A percentile compares a stretch with the other conserved stretches of the same genome.
Evolutionary conservation across 2,113 vertebrate species (phyloP).

Genomic region (Redunca redunca): DNA sequence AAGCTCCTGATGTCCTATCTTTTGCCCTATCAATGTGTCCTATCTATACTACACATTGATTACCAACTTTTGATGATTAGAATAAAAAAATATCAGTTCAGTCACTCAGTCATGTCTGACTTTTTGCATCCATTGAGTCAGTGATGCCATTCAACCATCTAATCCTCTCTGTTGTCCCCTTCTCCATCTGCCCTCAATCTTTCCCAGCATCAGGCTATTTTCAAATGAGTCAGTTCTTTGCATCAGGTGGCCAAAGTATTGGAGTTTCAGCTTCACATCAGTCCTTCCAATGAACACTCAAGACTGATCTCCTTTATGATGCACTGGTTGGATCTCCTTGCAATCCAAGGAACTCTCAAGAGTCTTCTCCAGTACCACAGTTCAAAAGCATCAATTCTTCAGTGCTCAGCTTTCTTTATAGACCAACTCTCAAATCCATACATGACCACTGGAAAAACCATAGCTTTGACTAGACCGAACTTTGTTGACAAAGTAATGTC

Average conservation of each 20-base stretch:
- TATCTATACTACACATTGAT: neutral
- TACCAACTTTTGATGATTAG: neutral
- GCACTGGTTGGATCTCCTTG: neutral
- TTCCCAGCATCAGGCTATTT: neutral
- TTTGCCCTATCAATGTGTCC: too few relatives aligned
- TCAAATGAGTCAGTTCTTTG: neutral
- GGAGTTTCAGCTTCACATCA: neutral
- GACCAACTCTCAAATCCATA: neutral
- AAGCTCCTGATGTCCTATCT: neutral
- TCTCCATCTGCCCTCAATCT: neutral
- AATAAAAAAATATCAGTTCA: neutral
- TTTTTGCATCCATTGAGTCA: neutral
- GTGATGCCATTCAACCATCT: neutral
- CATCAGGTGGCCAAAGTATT: neutral
- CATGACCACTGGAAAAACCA: neutral
- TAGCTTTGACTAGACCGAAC: neutral
- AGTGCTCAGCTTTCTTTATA: neutral
- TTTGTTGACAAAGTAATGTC: neutral
- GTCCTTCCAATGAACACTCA: neutral
- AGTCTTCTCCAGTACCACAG: neutral
- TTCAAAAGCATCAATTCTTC: neutral
- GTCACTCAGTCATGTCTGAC: neutral
- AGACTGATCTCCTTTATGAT: neutral
- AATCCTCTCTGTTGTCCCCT: neutral
- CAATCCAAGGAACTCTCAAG: neutral